Base-by-base conservation (phyloP, 2,797 vertebrate species). In the Adelosebastes latens region DNA sequence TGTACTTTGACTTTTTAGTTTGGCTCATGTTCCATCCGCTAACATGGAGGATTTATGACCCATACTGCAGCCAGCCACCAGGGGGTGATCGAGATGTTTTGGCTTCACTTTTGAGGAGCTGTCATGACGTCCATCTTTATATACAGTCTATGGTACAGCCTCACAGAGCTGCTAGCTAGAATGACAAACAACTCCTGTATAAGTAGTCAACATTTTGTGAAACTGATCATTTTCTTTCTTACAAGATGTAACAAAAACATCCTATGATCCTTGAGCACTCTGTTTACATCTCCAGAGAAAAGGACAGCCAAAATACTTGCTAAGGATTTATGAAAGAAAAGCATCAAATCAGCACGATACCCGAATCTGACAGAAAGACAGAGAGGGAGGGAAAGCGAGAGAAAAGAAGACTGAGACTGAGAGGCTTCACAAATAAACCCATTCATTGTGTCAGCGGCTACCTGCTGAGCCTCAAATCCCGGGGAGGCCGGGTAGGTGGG, bases 391-490 rank as follows among this genome's bases (percentile, higher is more conserved):
- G 36, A 74, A 34, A 67, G 16, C 20, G 9, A 36, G 70, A 64
- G 67, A 75, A 67, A 55, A n/a, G 39, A 29, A 52, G 24, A 77
- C 74, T 24, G 12, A 39, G 52, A 73, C 36, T 59, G 25, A 63
- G 36, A 63, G 36, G 46, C 69, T 80, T 82, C 53, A 71, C 24
- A 80, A 84, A 87, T 31, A 77, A 82, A 67, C 70, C 65, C 18
- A 39, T 65, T 89, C 22, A 69, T 56, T 81, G 59, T 60, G 82
- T 85, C 83, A 83, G 81, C 62, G 27, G 69, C 71, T 82, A 49
- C 70, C 84, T 74, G 70, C 85, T 69, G 78, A 64, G 64, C 61
- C 77, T 83, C 82, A 83, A 83, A 82, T 86, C 80, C 66, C 25
- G 6, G 64, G 75, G 68, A 74, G 72, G 72, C 63, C 4, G 60